phyloP scores from a whole-genome alignment of 2,888 invertebrate genomes.

The Eurytoma californica region DNA sequence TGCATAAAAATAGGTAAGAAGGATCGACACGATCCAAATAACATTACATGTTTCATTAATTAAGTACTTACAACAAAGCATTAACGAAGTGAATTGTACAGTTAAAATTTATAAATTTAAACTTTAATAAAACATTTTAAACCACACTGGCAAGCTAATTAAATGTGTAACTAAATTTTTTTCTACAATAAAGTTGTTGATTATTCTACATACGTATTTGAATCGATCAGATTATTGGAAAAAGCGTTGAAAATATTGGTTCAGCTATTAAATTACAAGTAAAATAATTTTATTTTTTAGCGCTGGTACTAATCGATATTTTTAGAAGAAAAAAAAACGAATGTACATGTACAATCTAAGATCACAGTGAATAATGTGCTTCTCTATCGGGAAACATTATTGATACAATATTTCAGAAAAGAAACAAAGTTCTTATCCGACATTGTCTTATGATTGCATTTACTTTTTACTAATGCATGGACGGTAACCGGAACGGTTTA shows the following conservation, averaged over 20 bases:
- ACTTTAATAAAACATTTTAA: no score
- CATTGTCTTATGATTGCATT: not conserved
- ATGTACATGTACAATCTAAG: not conserved
- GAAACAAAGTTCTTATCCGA: not conserved
- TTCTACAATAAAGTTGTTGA: no score
- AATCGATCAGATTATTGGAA: no score
- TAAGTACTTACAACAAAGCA: not conserved
- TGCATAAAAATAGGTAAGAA: not conserved
- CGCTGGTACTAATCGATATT: no score
- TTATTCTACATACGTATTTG: no score
- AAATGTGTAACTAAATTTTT: no score
- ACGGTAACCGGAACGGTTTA: not conserved
- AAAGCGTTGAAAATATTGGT: no score
- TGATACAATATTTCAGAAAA: not conserved
- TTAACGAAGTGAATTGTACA: not conserved
- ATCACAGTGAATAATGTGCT: constrained; percentile 8
- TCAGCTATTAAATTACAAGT: no score
- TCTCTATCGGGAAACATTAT: not conserved
- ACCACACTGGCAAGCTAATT: no score
- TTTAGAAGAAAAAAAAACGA: not conserved
- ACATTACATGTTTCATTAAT: not conserved
- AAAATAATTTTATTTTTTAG: no score
- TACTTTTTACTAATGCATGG: constrained; percentile 1
- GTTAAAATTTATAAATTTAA: not conserved
- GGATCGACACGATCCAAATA: not conserved